A percentile compares a stretch with the other conserved stretches of the same genome.
phyloP scores from a whole-genome alignment of 2,113 vertebrate genomes.

The Chamaea fasciata region DNA sequence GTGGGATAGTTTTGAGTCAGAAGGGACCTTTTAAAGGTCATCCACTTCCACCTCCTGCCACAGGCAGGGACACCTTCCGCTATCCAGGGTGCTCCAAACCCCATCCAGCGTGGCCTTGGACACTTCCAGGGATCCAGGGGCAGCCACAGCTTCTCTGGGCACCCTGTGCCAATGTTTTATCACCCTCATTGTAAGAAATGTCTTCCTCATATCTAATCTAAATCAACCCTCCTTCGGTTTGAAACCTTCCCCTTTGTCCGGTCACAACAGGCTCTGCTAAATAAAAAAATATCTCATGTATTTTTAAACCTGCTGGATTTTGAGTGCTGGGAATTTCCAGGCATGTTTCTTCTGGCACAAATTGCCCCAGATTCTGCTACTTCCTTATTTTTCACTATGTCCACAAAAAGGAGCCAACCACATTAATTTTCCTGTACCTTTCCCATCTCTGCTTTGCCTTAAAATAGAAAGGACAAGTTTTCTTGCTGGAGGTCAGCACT shows the following conservation, averaged over 20 bases:
- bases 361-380: not conserved
- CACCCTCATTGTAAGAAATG: not conserved
- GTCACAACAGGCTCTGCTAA: not conserved
- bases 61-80: not conserved
- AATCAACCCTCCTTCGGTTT: not conserved
- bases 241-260: not conserved
- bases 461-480: not conserved
- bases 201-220: not conserved
- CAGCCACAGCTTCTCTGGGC: not conserved
- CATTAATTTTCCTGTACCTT: not conserved
- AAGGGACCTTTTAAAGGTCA: not conserved
- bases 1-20: not conserved
- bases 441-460: not conserved
- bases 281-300: not conserved
- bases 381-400: not conserved
- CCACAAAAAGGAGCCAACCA: not conserved
- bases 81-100: rapidly evolving
- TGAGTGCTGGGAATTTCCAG: not conserved
- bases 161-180: not conserved
- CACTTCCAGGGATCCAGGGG: not conserved
- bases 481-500: slow-evolving; percentile 9
- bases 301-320: not conserved
- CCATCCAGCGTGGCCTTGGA: rapidly evolving
- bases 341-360: not conserved
- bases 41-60: not conserved